These are phyloP conservation scores for Leuctra nigra DNA, from an alignment of 2,888 invertebrate genomes.

Conservation along the genomic window DNA sequence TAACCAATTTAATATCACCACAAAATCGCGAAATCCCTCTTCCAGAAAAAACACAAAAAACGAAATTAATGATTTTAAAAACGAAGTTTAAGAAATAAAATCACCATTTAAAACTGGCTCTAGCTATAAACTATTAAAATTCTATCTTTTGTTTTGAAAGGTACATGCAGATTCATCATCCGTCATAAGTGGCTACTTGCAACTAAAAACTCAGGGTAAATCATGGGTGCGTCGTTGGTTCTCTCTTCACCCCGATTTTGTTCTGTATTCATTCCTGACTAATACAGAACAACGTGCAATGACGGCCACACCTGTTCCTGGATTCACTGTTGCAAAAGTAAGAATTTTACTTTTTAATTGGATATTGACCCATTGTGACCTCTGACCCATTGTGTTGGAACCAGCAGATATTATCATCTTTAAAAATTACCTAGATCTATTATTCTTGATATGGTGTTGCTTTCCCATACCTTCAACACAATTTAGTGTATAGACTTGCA, in stretches of 20 bases:
- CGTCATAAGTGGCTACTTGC: constrained; percentile 45
- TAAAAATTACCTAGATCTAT: too few species aligned
- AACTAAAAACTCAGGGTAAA: constrained; percentile 43
- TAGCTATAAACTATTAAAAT: background rate
- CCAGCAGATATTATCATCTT: too few species aligned
- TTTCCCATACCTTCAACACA: too few species aligned
- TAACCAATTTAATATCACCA: too few species aligned
- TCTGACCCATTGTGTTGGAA: too few species aligned
- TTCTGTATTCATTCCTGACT: constrained; percentile 46
- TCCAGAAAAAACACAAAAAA: too few species aligned
- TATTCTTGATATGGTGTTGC: too few species aligned
- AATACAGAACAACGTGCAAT: constrained; percentile 46
- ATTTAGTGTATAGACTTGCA: too few species aligned
- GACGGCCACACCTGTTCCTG: constrained; percentile 53
- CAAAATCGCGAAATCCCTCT: too few species aligned
- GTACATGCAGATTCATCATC: constrained; percentile 47
- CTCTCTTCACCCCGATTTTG: constrained; percentile 49
- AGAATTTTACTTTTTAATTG: constrained; percentile 1
- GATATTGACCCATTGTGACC: background rate
- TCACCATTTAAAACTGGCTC: too few species aligned
- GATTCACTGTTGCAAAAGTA: constrained; percentile 44
- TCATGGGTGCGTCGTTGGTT: constrained; percentile 51
- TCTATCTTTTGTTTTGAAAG: constrained; percentile 35
- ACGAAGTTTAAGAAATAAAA: too few species aligned
- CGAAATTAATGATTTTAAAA: too few species aligned